Conservation (phyloP, 1,140 invertebrate species). For the Archegozetes longisetosus region DNA sequence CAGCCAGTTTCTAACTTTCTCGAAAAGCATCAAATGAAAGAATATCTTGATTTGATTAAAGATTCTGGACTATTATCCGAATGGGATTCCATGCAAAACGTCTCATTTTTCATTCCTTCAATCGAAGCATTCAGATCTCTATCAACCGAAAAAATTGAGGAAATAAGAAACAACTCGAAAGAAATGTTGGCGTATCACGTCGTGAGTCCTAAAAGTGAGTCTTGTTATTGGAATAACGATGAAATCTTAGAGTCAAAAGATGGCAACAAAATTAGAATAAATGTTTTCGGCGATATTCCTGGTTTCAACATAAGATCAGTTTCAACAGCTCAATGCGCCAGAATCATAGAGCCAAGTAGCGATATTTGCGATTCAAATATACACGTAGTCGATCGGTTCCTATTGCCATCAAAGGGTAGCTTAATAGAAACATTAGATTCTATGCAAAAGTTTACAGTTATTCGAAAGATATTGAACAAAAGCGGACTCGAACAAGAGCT, state of each 20-base stretch:
- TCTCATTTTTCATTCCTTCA: slow-evolving; percentile 39
- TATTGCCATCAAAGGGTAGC: slow-evolving; percentile 35
- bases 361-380: slow-evolving; percentile 42
- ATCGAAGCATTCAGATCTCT: slow-evolving; percentile 31
- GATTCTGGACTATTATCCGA: slow-evolving; percentile 29
- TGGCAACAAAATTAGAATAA: slow-evolving; percentile 35
- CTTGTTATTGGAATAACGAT: slow-evolving; percentile 37
- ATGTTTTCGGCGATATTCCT: slow-evolving; percentile 33
- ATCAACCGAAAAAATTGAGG: background rate
- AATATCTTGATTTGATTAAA: slow-evolving; percentile 30
- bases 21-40: slow-evolving; percentile 29
- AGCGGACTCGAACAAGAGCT: slow-evolving; percentile 32
- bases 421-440: slow-evolving; percentile 31
- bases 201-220: slow-evolving; percentile 32
- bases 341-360: slow-evolving; percentile 39
- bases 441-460: slow-evolving; percentile 32
- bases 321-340: slow-evolving; percentile 44
- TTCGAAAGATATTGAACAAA: slow-evolving; percentile 31
- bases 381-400: slow-evolving; percentile 39
- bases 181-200: slow-evolving; percentile 42
- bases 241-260: slow-evolving; percentile 30
- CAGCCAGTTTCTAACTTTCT: slow-evolving; percentile 20
- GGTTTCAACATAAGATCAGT: slow-evolving; percentile 18
- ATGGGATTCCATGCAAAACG: slow-evolving; percentile 29
- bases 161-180: slow-evolving; percentile 7